Evolutionary conservation across 2,113 vertebrate genomes (phyloP), one percentile per base, ranked within the genome.

Genomic region (Strix uralensis): DNA sequence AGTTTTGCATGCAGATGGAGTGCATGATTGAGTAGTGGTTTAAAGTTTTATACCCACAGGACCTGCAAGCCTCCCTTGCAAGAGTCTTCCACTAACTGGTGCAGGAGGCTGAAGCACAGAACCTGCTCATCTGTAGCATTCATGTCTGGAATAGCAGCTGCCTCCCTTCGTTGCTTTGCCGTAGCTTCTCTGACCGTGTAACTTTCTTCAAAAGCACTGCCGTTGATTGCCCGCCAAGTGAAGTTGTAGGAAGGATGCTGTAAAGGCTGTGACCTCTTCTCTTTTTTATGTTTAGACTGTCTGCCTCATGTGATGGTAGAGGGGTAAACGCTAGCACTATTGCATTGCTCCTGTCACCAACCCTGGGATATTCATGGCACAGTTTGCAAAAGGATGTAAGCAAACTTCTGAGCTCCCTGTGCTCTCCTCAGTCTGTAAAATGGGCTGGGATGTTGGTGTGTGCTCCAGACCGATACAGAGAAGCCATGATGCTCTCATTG

Each of bases 1-100:
- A 78, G 54, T 67, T 95, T 86, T 88, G 67, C 47, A 81, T 90
- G 67, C 79, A 90, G 93, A 94, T 74, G 51, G 79, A 75, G 75
- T 61, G 73, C 36, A n/a, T 13, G 38, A 91, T 18, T 0, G 9
- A 91, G 77, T 40, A 82, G 85, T 0, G 4, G 75, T 90, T 95
- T 77, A 23, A 93, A 88, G 78, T 80, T 90, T 92, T 90, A 80
- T 72, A 55, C 89, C 29, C 52, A 40, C 0, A 7, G 58, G 79
- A 70, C 67, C 29, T 58, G 22, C 38, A 61, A 95, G 15, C 22
- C 40, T 78, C 61, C 29, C 34, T 84, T 91, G 51, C 59, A 86
- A 44, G 38, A 20, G 65, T 10, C 29, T 63, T 78, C 30, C 14
- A 14, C 27, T 38, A 70, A 2, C 22, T 51, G 40, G 52, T 3